Conservation (phyloP, 2,888 invertebrate genomes). For the Pemphredon lugubris region DNA sequence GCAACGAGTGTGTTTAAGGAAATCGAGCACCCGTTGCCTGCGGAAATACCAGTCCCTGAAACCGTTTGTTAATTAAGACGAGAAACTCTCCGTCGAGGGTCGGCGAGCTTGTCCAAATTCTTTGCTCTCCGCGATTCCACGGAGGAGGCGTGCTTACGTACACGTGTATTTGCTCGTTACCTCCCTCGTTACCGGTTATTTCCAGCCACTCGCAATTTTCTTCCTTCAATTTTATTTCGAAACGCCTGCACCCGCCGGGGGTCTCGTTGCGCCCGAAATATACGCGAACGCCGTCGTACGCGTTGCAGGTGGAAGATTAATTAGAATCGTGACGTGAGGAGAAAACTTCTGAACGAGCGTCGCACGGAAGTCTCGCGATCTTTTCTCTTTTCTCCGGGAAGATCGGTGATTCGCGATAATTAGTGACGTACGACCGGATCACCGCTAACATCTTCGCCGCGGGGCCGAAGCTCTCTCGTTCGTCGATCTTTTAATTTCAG, state of each 20-base stretch:
- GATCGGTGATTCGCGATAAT: conserved; percentile 29
- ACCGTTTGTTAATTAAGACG: conserved; percentile 51
- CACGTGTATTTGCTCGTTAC: conserved; percentile 5
- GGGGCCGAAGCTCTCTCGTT: neutral
- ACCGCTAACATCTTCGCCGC: conserved; percentile 28
- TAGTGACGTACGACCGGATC: conserved; percentile 43
- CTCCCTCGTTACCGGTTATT: neutral
- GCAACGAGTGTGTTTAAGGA: conserved; percentile 34
- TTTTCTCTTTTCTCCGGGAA: conserved; percentile 13
- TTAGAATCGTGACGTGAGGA: conserved; percentile 33
- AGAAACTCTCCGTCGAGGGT: conserved; percentile 9
- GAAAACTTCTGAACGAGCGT: neutral
- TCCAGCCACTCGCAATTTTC: conserved; percentile 4
- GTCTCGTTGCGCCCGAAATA: conserved; percentile 12
- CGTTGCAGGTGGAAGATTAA: conserved; percentile 48
- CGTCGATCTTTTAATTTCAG: conserved; percentile 1
- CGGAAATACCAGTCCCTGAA: conserved; percentile 24
- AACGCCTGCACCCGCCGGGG: neutral
- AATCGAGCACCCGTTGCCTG: conserved; percentile 34
- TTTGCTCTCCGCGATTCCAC: neutral
- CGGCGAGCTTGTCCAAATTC: conserved; percentile 15
- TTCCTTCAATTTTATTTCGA: conserved; percentile 25
- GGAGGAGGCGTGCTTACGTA: neutral
- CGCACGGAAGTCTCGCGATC: conserved; percentile 30
- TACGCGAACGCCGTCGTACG: conserved; percentile 4